Evolutionary conservation across 2,888 invertebrate species (phyloP), one percentile per base, ranked within the genome.

Genomic region (Aromia moschata): DNA sequence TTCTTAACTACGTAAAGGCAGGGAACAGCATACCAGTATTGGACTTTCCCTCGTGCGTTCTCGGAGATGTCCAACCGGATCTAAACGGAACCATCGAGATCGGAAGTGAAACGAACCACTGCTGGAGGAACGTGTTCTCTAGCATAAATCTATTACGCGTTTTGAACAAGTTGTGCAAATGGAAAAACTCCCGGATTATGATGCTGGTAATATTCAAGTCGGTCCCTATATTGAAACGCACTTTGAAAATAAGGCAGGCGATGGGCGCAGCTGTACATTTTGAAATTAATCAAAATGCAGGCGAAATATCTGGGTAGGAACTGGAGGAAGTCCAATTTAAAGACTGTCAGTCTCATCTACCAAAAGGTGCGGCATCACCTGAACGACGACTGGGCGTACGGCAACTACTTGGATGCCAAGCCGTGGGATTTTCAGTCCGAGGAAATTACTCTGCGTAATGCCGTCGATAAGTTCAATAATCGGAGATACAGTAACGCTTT

Each of bases 161-260:
- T 70, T 86, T 99, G 53, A 99, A 99, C 81, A 99, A 99, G 83
- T 84, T 99, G 57, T 98, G 98, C 37, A 99, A 99, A 81, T 98
- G 98, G 96, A 99, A 99, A 79, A 98, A 98, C 81, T 98, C 98
- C n/a, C 88, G 99, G 65, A 95, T 96, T 62, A 96, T 96, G 95
- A 98, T 99, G 97, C 84, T 99, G 70, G 98, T 99, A 20, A 98
- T 99, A 7, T 99, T 99, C 80, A 99, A 99, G 83, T 98, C 98
- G 58, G 98, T 99, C 2, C 98, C 99, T 1, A 98, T 99, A 73
- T 83, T 99, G 57, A 98, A 98, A 81, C 88, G 97, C 68, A 94
- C 98, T 0, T 85, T 99, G 10, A 96, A 98, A 87, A 94, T 96
- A 1, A 87, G 94, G 51, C 95, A 98, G 79, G 94, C 96, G 3